Evolutionary conservation across 2,797 vertebrate genomes (phyloP).

Genomic region (Sphenopsis melanotis): DNA sequence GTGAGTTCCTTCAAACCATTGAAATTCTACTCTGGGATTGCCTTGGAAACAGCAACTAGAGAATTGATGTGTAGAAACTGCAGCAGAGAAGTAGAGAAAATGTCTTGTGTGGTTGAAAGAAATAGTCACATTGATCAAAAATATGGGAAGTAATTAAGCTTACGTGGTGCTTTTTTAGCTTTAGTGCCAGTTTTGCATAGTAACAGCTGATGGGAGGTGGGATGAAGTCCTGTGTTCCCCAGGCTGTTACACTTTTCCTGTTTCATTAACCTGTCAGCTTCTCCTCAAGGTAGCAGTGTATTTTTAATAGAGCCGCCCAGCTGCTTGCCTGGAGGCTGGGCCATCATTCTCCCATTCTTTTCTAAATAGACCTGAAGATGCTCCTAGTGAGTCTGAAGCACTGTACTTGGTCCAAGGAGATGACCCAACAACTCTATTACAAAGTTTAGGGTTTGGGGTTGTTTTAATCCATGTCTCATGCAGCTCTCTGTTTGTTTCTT

Average conservation of each 20-base stretch:
- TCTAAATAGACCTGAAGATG: not conserved
- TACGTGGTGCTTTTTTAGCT: not conserved
- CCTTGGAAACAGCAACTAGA: conserved; percentile 25
- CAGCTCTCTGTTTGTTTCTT: not conserved
- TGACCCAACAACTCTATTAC: not conserved
- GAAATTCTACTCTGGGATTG: not conserved
- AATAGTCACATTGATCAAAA: not conserved
- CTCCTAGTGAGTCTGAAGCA: not conserved
- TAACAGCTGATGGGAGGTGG: not conserved
- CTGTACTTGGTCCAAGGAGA: not conserved
- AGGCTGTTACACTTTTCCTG: not conserved
- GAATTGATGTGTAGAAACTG: not conserved
- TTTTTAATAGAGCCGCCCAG: not conserved
- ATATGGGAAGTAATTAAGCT: not conserved
- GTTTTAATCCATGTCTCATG: not conserved
- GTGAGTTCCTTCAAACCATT: not conserved
- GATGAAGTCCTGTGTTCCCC: not conserved
- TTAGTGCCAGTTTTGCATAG: not conserved
- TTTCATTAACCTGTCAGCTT: not conserved
- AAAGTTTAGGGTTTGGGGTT: not conserved
- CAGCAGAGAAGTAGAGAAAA: not conserved
- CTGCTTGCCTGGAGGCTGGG: not conserved
- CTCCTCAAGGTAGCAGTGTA: not conserved
- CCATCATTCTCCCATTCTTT: not conserved
- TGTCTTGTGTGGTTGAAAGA: not conserved